Evolutionary conservation across 2,797 vertebrate genomes (phyloP), one percentile per base, ranked within the genome.

Genomic region (Melanotaenia boesemani): DNA sequence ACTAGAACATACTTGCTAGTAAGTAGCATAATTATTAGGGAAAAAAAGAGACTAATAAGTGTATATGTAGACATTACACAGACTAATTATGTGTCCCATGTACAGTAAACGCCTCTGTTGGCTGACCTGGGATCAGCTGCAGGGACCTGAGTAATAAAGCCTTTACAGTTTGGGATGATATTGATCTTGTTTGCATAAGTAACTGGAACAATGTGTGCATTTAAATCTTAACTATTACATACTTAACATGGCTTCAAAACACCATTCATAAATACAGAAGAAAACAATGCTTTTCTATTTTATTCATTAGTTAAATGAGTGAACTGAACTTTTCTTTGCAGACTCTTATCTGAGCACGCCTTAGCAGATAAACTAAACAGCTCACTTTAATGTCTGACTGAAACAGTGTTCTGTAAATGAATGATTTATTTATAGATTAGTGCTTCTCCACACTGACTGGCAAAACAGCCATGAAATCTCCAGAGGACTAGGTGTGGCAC

Each of bases 311-410:
- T 46, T 7, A 46, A 46, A 18, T 6, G 10, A 28, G 8, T 5
- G 10, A 24, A 24, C 1, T 24, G 48, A 52, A 9, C n/a, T 52
- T 52, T 24, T 10, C 48, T 52, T 52, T 22, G 48, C 9, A 24
- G 22, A 22, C 48, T 52, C 48, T 4, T 24, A n/a, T 52, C 48
- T 52, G 48, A 52, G 9, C 36, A 55, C 64, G 8, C 16, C 50
- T 50, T 1, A 4, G 13, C n/a, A 65, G 22, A 39, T 56, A 56
- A 56, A 64, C 64, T 55, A 24, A n/a, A 56, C 64, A 41, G 28
- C 64, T 67, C 41, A 52, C 34, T 67, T 67, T 24, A n/a, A 7
- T n/a, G 16, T 52, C n/a, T 22, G n/a, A 48, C n/a, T 22, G 48
- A n/a, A 22, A 50, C 48, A 20, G 48, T 3, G 16, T 44, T 44